Evolutionary conservation across 2,113 vertebrate species (phyloP).

Genomic region (Agelaius phoeniceus): DNA sequence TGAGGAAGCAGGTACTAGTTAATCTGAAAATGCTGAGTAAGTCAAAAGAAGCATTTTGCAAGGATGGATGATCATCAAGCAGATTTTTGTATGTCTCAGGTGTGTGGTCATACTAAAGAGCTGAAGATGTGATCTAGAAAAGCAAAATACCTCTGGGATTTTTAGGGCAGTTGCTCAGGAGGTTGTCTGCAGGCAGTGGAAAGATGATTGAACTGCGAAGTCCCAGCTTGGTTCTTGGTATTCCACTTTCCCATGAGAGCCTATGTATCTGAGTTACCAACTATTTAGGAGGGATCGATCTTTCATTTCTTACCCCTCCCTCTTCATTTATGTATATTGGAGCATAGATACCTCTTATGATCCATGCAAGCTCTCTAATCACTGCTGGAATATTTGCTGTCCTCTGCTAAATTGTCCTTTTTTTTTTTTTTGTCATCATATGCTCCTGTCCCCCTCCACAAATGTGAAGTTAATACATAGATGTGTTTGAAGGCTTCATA

Average conservation of each 20-base stretch:
- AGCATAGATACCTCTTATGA: background rate
- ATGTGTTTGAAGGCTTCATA: background rate
- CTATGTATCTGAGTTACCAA: background rate
- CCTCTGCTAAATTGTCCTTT: background rate
- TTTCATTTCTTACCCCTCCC: background rate
- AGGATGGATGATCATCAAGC: background rate
- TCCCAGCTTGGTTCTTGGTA: background rate
- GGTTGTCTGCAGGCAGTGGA: background rate
- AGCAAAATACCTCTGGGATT: background rate
- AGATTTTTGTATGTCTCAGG: background rate
- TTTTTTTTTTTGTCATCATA: background rate
- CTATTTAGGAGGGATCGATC: background rate
- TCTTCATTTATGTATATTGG: background rate
- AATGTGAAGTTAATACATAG: background rate
- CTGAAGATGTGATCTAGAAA: background rate
- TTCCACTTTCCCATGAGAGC: background rate
- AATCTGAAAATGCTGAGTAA: background rate
- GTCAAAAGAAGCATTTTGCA: background rate
- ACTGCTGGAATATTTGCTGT: background rate
- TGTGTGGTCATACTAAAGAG: background rate
- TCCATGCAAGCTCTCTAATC: background rate
- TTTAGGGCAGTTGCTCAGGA: background rate
- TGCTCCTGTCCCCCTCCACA: rapidly evolving
- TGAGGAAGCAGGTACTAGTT: background rate
- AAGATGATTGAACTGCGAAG: rapidly evolving